phyloP scores from a whole-genome alignment of 2,888 invertebrate genomes.

The Trichogramma dendrolimi region DNA sequence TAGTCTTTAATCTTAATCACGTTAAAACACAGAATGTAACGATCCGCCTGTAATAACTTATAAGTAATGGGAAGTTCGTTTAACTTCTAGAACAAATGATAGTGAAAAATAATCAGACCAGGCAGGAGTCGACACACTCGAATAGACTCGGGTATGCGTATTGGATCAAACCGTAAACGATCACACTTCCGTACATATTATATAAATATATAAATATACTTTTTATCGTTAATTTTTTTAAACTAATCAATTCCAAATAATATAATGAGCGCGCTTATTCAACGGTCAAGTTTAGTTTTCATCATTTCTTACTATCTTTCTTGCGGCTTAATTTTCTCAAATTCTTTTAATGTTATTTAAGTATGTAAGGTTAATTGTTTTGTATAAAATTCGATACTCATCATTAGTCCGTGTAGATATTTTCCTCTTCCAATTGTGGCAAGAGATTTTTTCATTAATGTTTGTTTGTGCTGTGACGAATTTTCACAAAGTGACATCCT shows the following conservation, averaged over 20 bases:
- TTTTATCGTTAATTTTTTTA: conserved; percentile 19
- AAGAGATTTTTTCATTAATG: conserved; percentile 1
- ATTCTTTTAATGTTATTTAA: conserved; percentile 19
- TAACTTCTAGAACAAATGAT: conserved; percentile 35
- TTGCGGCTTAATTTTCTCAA: conserved; percentile 9
- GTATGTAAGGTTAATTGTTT: conserved; percentile 10
- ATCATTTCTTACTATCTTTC: conserved; percentile 17
- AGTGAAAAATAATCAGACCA: conserved; percentile 33
- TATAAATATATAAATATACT: conserved; percentile 9
- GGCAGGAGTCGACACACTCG: conserved; percentile 31
- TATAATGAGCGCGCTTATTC: conserved; percentile 19
- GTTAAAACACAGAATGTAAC: conserved; percentile 37
- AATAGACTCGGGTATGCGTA: conserved; percentile 43
- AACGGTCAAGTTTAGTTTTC: conserved; percentile 28
- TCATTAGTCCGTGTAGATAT: conserved; percentile 27
- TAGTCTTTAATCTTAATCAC: conserved; percentile 55
- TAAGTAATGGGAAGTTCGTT: conserved; percentile 35
- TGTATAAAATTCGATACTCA: conserved; percentile 28
- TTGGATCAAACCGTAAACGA: conserved; percentile 40
- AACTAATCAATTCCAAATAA: conserved; percentile 18
- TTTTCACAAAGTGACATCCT: conserved; percentile 11
- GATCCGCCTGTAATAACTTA: conserved; percentile 44
- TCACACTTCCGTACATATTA: conserved; percentile 19
- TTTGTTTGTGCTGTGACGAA: conserved; percentile 5
- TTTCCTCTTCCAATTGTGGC: conserved; percentile 10